Evolutionary conservation across 2,113 vertebrate genomes (phyloP), one percentile per base, ranked within the genome.

Genomic region (Chaetorhynchus papuensis): DNA sequence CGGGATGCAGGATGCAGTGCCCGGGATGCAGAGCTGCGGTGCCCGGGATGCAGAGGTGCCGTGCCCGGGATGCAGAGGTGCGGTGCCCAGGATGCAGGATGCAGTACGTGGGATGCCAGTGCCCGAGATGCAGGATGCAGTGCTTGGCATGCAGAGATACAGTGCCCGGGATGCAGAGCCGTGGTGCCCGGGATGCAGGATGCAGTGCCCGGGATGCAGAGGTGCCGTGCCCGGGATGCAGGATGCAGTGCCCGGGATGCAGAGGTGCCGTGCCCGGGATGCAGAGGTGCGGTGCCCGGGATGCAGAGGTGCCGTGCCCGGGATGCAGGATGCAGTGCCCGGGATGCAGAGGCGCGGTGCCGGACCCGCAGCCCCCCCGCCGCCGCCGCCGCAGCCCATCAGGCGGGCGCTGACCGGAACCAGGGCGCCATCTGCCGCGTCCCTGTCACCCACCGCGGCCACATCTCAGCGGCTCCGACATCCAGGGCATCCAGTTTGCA

Each of bases 341-440:
- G 4, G 12, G 24, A 2, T 30, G 57, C 69, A 26, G 69, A 10
- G 54, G 24, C 4, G 89, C 35, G 3, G 30, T 5, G 63, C 69
- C 2, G 8, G 41, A 19, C 7, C 30, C 6, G 35, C 70, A 76
- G 63, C 54, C 41, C 61, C 30, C 14, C 22, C 14, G 8, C 30
- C 13, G 11, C 12, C 5, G 52, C 59, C 8, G 47, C 61, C 15
- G 59, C 12, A 4, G 78, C 21, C 33, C 42, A 7, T 19, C 65
- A 9, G 41, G 56, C 6, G 1, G 53, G 30, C 9, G 9, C 69
- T 92, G 68, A 8, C 76, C 39, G 7, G 83, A 19, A 20, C 27
- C 83, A 81, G 83, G 91, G 89, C 69, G 74, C 89, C 92, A 89
- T 65, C 87, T 96, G 90, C 78, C 26, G 53, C 16, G 31, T 64